Evolutionary conservation across 2,888 invertebrate genomes (phyloP).

Genomic region (Rhagonycha fulva): DNA sequence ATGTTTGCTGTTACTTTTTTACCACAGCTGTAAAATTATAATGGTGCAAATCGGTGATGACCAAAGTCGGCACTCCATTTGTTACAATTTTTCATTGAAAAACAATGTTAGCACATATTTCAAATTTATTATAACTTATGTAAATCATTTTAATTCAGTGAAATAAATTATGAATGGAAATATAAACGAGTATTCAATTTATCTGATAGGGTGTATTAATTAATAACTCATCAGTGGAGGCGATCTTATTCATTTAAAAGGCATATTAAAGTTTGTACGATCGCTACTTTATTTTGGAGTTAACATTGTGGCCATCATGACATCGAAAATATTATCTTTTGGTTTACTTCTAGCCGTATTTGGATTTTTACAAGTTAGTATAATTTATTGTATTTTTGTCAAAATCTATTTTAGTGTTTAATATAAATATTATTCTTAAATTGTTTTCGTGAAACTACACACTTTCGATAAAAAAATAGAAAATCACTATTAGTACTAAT

Average conservation of each 20-base stretch:
- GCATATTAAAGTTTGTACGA: neutral
- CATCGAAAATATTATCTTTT: neutral
- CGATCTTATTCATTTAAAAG: neutral
- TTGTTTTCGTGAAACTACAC: no score
- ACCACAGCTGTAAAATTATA: no score
- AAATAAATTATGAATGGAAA: neutral
- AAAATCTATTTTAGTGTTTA: neutral
- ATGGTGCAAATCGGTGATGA: no score
- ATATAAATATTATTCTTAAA: neutral
- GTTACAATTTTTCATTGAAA: no score
- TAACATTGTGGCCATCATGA: neutral
- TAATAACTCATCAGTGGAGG: neutral
- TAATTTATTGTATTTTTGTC: neutral
- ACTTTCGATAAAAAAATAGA: no score
- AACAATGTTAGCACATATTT: no score
- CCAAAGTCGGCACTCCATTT: no score
- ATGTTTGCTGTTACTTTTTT: no score
- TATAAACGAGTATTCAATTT: neutral
- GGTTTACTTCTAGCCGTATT: neutral
- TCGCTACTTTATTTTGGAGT: neutral
- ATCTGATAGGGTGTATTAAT: neutral
- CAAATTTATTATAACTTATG: neutral
- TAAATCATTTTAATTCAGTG: neutral
- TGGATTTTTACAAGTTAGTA: neutral
- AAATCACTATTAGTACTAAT: no score